phyloP scores from a whole-genome alignment of 2,797 vertebrate genomes.

The Argyrosomus regius region DNA sequence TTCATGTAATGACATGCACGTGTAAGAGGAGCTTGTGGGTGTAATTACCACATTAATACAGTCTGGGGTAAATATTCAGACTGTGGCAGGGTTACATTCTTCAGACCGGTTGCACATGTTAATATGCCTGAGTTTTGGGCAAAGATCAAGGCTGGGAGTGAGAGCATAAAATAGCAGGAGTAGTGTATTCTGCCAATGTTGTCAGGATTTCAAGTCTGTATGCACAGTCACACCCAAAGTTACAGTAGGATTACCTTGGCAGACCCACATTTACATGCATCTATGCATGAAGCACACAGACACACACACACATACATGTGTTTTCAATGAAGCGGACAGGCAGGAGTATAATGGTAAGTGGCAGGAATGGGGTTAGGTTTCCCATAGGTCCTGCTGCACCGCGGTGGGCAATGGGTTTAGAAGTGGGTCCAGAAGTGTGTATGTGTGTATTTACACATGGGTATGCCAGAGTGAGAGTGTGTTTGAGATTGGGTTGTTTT shows the following conservation, averaged over 20 bases:
- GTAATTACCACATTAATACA: conserved; percentile 23
- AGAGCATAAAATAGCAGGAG: conserved; percentile 53
- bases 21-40: conserved; percentile 19
- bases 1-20: conserved; percentile 8
- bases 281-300: conserved; percentile 54
- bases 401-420: conserved; percentile 75
- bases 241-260: conserved; percentile 56
- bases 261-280: conserved; percentile 67
- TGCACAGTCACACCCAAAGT: conserved; percentile 67
- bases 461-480: conserved; percentile 72
- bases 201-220: conserved; percentile 56
- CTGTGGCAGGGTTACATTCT: conserved; percentile 32
- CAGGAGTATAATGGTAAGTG: conserved; percentile 82
- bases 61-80: conserved; percentile 46
- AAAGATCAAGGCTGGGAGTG: conserved; percentile 58
- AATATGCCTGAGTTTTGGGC: conserved; percentile 52
- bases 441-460: conserved; percentile 76
- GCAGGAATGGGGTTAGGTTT: conserved; percentile 81
- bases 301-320: conserved; percentile 73
- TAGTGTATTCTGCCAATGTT: conserved; percentile 51
- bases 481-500: conserved; percentile 85
- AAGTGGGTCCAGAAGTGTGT: conserved; percentile 71
- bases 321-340: conserved; percentile 81
- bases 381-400: conserved; percentile 73
- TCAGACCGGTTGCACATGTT: conserved; percentile 42